Percentiles rank a stretch among this genome's conserved stretches.
Conservation (phyloP, 2,113 vertebrate species). For the Podarcis cretensis region DNA sequence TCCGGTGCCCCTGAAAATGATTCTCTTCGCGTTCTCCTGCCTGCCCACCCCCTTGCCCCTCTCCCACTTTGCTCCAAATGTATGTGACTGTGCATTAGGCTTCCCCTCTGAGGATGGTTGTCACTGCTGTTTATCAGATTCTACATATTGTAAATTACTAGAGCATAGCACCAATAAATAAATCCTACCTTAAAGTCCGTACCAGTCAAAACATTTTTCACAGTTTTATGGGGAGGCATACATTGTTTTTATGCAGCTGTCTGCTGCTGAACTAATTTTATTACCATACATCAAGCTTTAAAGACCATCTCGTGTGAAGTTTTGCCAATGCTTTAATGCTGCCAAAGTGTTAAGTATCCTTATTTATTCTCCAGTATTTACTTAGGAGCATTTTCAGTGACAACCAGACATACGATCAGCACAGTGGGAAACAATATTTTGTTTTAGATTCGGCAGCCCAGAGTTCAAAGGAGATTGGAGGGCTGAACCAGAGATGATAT, state of each 20-base stretch:
- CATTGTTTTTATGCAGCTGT: constrained; percentile 60
- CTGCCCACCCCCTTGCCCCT: not conserved
- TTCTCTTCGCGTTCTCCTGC: not conserved
- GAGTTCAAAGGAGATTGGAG: not conserved
- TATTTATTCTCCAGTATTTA: constrained; percentile 71
- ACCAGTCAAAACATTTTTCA: constrained; percentile 59
- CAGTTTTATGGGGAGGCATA: constrained; percentile 57
- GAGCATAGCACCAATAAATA: constrained; percentile 75
- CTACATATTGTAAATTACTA: constrained; percentile 72
- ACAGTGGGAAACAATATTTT: constrained; percentile 44
- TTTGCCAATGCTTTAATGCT: constrained; percentile 69
- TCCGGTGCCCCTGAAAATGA: constrained; percentile 18
- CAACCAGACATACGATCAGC: constrained; percentile 49
- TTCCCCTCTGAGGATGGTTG: constrained; percentile 57
- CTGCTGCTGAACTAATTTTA: constrained; percentile 71
- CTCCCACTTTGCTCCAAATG: constrained; percentile 2
- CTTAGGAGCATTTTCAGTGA: constrained; percentile 51
- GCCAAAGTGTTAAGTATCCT: constrained; percentile 67
- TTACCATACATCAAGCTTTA: constrained; percentile 67
- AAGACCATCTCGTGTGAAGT: constrained; percentile 65
- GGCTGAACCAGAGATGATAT: not conserved
- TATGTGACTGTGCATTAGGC: constrained; percentile 46
- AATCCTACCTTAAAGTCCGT: constrained; percentile 56
- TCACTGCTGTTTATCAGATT: constrained; percentile 73
- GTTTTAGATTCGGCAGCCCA: constrained; percentile 33